Conservation (phyloP, 2,888 invertebrate species). For the Noctua pronuba region DNA sequence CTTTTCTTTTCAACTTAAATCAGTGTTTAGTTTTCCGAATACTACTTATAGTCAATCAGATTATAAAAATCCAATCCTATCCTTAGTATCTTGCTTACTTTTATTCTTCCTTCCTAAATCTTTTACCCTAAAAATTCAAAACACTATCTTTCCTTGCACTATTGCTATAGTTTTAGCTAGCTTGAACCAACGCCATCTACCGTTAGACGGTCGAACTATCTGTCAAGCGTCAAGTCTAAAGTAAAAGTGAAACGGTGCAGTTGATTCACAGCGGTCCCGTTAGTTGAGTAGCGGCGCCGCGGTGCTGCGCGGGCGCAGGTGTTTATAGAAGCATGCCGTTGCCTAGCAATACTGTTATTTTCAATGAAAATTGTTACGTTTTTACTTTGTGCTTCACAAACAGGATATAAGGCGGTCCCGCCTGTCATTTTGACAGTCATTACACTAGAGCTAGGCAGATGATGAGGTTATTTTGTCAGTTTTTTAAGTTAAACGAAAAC, state of each 20-base stretch:
- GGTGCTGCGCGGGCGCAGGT: conserved; percentile 36
- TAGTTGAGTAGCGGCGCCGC: conserved; percentile 55
- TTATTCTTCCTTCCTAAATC: background rate
- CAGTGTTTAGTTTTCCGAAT: too few relatives aligned
- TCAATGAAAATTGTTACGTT: background rate
- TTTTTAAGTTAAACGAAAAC: background rate
- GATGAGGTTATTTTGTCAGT: background rate
- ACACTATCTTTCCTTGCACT: background rate
- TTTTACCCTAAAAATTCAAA: background rate
- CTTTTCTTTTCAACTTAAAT: background rate
- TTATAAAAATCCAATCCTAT: background rate
- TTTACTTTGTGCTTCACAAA: background rate
- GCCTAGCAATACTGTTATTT: conserved; percentile 1
- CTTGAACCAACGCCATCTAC: conserved; percentile 71
- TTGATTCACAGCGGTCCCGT: conserved; percentile 63
- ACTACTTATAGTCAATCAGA: background rate
- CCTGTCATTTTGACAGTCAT: background rate
- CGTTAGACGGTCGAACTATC: conserved; percentile 60
- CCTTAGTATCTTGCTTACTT: background rate
- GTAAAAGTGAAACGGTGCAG: conserved; percentile 72
- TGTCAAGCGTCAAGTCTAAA: conserved; percentile 54
- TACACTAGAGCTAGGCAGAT: background rate
- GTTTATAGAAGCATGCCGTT: background rate
- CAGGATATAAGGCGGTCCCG: background rate
- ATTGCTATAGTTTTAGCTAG: background rate